Percentiles rank a stretch among this genome's conserved stretches.
These are phyloP conservation scores for Gyps fulvus DNA, from an alignment of 2,113 vertebrate species.

Conservation along the genomic window DNA sequence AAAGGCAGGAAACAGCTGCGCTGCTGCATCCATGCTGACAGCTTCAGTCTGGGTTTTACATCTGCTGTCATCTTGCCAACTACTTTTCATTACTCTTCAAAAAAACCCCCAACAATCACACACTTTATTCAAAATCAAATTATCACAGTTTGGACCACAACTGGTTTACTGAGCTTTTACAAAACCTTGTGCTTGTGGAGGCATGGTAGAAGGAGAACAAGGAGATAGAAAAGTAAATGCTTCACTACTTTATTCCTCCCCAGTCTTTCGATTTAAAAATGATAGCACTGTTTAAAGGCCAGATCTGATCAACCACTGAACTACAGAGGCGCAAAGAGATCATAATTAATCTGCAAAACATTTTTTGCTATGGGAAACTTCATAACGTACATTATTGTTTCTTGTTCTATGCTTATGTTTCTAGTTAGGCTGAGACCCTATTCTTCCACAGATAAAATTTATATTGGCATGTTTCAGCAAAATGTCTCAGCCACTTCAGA, in stretches of 20 bases:
- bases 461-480: background rate
- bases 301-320: background rate
- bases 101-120: background rate
- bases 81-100: slow-evolving; percentile 12
- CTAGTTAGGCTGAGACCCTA: background rate
- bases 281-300: background rate
- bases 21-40: slow-evolving; percentile 6
- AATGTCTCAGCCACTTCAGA: background rate
- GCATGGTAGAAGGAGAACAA: background rate
- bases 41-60: background rate
- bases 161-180: slow-evolving; percentile 19
- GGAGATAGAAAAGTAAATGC: background rate
- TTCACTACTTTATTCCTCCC: background rate
- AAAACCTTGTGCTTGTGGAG: background rate
- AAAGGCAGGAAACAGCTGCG: slow-evolving; percentile 16
- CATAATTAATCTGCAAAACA: background rate
- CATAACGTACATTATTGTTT: background rate
- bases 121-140: background rate
- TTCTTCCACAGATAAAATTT: background rate
- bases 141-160: background rate
- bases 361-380: background rate
- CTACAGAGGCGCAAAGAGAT: background rate
- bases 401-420: background rate
- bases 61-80: slow-evolving; percentile 19
- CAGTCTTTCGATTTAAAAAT: background rate